A percentile compares a stretch with the other conserved stretches of the same genome.
Conservation (phyloP, 2,113 vertebrate genomes). For the Eleginops maclovinus region DNA sequence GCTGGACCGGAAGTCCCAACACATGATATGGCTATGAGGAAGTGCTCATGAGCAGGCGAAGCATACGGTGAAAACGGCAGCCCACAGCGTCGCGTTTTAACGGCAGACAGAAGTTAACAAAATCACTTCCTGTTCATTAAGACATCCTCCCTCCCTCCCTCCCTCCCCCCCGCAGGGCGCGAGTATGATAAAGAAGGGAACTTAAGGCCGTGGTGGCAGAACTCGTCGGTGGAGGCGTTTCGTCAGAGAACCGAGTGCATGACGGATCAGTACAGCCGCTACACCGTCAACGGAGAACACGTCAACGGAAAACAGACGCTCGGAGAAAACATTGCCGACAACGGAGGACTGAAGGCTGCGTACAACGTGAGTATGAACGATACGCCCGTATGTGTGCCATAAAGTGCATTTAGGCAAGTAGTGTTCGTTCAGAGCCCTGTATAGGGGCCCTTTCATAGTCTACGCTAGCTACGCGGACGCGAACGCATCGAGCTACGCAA, state of each 20-base stretch:
- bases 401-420: too few species aligned
- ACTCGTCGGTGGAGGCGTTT: constrained; percentile 92
- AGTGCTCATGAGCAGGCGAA: too few species aligned
- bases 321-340: constrained; percentile 97
- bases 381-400: too few species aligned
- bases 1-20: too few species aligned
- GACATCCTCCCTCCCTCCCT: neutral
- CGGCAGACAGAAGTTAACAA: neutral
- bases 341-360: constrained; percentile 95
- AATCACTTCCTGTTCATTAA: neutral
- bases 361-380: constrained; percentile 87
- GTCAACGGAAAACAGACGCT: constrained; percentile 95
- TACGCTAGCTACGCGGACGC: too few species aligned
- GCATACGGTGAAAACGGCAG: too few species aligned
- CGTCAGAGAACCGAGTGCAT: constrained; percentile 93
- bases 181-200: constrained; percentile 98
- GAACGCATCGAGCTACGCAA: too few species aligned
- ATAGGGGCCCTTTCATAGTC: too few species aligned
- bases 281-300: constrained; percentile 91
- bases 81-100: neutral
- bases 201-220: constrained; percentile 96
- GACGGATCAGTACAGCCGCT: constrained; percentile 91
- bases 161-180: constrained; percentile 85
- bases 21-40: too few species aligned
- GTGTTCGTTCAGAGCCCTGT: too few species aligned